phyloP scores from a whole-genome alignment of 2,113 vertebrate species.

The Callipepla squamata region DNA sequence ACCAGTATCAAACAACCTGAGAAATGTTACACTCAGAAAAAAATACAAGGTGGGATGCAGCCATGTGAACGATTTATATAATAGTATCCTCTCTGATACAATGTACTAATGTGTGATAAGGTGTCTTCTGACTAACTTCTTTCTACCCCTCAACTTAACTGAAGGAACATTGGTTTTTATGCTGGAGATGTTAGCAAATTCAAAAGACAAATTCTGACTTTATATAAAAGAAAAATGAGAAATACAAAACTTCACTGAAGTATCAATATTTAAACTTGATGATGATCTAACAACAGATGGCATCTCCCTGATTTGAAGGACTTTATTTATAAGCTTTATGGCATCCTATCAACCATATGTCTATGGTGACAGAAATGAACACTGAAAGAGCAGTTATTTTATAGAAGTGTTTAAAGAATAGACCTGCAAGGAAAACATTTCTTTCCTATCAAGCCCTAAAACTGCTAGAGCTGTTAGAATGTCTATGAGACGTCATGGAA shows the following conservation, averaged over 20 bases:
- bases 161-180: not conserved
- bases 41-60: rapidly evolving
- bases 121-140: not conserved
- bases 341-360: not conserved
- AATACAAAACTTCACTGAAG: not conserved
- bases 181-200: not conserved
- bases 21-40: not conserved
- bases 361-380: not conserved
- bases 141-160: not conserved
- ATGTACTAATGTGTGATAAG: not conserved
- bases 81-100: not conserved
- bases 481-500: not conserved
- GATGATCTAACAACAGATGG: not conserved
- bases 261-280: not conserved
- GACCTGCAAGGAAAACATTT: not conserved
- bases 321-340: not conserved
- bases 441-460: not conserved
- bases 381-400: not conserved
- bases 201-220: not conserved
- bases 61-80: not conserved
- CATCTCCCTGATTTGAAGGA: not conserved
- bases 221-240: not conserved
- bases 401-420: not conserved
- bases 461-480: not conserved
- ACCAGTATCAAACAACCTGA: not conserved